Conservation (phyloP, 2,888 invertebrate genomes). For the Leptogaster cylindrica region DNA sequence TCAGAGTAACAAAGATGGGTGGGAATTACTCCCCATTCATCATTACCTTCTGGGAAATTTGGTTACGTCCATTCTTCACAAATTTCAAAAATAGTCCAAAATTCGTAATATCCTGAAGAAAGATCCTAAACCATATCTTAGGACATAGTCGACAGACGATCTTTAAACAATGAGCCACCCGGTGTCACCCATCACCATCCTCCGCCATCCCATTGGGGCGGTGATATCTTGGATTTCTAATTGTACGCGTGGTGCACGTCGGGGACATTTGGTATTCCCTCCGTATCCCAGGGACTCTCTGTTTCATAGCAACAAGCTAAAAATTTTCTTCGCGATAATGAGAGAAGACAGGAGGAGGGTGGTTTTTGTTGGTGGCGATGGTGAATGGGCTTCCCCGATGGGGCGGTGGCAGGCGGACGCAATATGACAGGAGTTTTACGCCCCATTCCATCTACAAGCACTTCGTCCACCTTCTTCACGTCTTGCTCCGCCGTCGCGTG, state of each 20-base stretch:
- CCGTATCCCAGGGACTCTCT: background rate
- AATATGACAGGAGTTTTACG: background rate
- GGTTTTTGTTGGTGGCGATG: background rate
- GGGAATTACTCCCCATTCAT: no score
- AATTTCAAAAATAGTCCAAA: no score
- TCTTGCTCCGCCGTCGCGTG: background rate
- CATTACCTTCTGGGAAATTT: no score
- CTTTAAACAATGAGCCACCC: no score
- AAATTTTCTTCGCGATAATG: background rate
- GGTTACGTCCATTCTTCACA: no score
- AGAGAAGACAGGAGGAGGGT: background rate
- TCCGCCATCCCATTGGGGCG: background rate
- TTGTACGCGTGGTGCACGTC: background rate
- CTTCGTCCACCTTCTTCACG: background rate
- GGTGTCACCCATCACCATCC: background rate
- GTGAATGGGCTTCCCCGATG: no score
- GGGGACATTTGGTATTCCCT: constrained; percentile 9
- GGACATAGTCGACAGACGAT: no score
- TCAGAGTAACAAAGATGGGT: no score
- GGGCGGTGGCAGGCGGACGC: background rate
- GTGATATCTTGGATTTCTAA: background rate
- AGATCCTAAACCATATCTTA: no score
- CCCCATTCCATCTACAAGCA: background rate
- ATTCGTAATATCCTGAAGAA: no score
- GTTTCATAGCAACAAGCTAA: constrained; percentile 34